Conservation (phyloP, 2,113 vertebrate species). For the Xenus cinereus region DNA sequence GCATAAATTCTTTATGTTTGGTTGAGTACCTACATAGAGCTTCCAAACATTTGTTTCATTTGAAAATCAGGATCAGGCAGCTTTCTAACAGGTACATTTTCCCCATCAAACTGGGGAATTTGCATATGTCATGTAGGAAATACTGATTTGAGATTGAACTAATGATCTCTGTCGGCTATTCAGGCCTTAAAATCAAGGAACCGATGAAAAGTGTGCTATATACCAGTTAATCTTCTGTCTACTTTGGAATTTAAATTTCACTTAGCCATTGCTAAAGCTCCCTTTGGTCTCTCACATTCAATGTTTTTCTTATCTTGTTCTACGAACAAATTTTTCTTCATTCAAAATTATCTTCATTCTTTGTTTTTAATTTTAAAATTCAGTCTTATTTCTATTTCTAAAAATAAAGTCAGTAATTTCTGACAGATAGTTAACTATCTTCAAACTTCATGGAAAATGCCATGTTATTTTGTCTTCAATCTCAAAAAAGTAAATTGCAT, state of each 20-base stretch:
- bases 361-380: background rate
- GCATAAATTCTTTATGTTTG: background rate
- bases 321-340: background rate
- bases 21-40: background rate
- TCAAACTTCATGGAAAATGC: background rate
- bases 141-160: background rate
- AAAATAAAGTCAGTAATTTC: background rate
- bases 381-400: background rate
- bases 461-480: background rate
- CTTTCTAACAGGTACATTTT: background rate
- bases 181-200: background rate
- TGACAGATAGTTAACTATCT: slow-evolving; percentile 24
- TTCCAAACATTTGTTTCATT: background rate
- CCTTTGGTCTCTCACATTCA: background rate
- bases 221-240: background rate
- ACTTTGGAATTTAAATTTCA: background rate
- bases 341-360: background rate
- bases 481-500: background rate
- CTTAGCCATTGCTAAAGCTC: background rate
- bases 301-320: background rate
- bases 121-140: background rate
- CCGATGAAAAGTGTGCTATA: background rate
- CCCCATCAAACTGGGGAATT: background rate
- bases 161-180: background rate
- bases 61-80: background rate